Base-by-base conservation (phyloP, 2,888 invertebrate species). In the Acleris holmiana region DNA sequence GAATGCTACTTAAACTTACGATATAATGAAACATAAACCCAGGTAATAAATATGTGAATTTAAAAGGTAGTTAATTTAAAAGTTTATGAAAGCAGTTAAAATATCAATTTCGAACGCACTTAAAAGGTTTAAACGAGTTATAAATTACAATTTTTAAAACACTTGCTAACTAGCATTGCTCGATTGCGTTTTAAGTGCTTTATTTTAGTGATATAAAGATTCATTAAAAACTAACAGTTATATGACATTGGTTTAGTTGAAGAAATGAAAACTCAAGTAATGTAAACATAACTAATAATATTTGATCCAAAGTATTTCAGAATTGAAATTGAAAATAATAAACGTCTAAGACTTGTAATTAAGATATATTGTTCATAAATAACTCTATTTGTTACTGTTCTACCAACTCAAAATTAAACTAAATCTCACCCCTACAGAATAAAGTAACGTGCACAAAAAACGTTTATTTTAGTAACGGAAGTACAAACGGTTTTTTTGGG, bases 401-500 rank as follows among this genome's bases (percentile, higher is more conserved):
- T 13, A 35, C 10, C 35, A 35, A 47, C 0, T 47, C 18, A 18
- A 19, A 47, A 7, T 44, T 44, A 47, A 47, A 47, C 18, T 47
- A 17, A 55, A 55, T 23, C 19, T 15, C n/a, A 44, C 21, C 44
- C 55, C 41, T 17, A 6, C 13, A 53, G 17, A 23, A 13, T 55
- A 44, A 25, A n/a, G 54, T 55, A 55, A 41, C 23, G 21, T 44
- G 44, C 15, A 55, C 55, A 55, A 54, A 53, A 54, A 54, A 21
- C 17, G 47, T 18, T 35, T 55, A 44, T 55, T 55, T 44, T 44
- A 44, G 23, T 44, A 55, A 44, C 55, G 55, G 55, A 55, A 55
- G 55, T 35, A n/a, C n/a, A n/a, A n/a, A n/a, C 10, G 35, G 13
- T 55, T 55, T 55, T 55, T 55, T 55, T 44, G 51, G 51, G 29